Evolutionary conservation across 1,140 invertebrate genomes (phyloP).

Genomic region (Fopius arisanus): DNA sequence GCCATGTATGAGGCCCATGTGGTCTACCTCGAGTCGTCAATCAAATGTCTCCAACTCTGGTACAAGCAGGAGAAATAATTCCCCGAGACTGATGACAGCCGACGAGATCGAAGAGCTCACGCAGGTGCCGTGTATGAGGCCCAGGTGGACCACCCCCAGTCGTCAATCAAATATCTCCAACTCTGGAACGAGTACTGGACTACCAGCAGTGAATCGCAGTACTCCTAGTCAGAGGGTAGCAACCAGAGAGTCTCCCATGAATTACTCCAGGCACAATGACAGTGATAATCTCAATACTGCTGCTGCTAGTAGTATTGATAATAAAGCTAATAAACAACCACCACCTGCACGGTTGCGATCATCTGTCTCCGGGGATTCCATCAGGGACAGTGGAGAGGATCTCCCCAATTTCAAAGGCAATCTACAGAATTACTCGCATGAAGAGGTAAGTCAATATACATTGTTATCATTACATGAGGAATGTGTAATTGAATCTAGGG

Average conservation of each 20-base stretch:
- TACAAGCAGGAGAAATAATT: no score
- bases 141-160: constrained; percentile 43
- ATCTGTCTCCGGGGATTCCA: constrained; percentile 50
- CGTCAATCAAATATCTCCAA: constrained; percentile 51
- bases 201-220: constrained; percentile 48
- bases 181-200: constrained; percentile 35
- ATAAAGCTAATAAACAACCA: constrained; percentile 47
- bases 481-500: no score
- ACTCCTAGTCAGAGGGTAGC: constrained; percentile 45
- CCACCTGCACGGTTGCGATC: constrained; percentile 52
- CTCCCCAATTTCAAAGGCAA: constrained; percentile 62
- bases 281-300: constrained; percentile 38
- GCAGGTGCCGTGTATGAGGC: constrained; percentile 45
- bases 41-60: no score
- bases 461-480: no score
- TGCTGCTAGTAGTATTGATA: constrained; percentile 37
- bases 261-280: constrained; percentile 41
- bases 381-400: constrained; percentile 63
- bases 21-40: no score
- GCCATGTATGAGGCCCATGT: no score
- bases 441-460: no score
- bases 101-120: no score
- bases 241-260: neutral
- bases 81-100: no score
- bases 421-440: constrained; percentile 58